phyloP scores from a whole-genome alignment of 1,140 invertebrate genomes.

The Tetragnatha versicolor region DNA sequence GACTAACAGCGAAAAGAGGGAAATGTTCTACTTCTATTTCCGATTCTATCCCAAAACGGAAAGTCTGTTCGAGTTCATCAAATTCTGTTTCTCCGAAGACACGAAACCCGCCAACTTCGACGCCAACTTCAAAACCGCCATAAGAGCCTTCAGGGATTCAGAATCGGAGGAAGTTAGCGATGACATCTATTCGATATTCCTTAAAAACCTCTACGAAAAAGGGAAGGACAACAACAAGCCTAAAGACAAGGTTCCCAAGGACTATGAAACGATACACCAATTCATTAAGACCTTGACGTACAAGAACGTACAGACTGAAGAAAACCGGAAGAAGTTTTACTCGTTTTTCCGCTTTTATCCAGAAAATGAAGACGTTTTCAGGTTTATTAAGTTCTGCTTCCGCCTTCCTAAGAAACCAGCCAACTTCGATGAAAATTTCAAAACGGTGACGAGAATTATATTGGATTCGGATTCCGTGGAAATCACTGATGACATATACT shows the following conservation, averaged over 20 bases:
- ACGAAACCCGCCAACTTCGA: neutral
- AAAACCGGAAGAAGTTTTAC: neutral
- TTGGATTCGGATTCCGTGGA: neutral
- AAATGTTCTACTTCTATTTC: conserved; percentile 2
- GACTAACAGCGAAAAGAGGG: neutral
- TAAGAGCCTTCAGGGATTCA: neutral
- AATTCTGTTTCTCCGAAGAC: neutral
- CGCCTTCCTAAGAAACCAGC: neutral
- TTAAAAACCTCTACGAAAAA: neutral
- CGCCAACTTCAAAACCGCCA: neutral
- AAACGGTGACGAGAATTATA: neutral
- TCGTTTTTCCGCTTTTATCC: neutral
- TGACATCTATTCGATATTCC: neutral
- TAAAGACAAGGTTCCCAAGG: neutral
- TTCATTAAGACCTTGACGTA: neutral
- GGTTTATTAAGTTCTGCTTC: neutral
- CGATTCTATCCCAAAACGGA: neutral
- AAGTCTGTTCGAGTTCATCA: neutral
- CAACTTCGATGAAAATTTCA: neutral
- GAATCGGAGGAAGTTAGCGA: neutral
- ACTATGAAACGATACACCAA: neutral
- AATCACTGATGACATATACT: neutral
- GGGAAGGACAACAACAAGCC: neutral
- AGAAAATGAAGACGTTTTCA: neutral
- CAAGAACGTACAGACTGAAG: neutral